phyloP scores from a whole-genome alignment of 2,113 vertebrate species.

The Corvus cornix region DNA sequence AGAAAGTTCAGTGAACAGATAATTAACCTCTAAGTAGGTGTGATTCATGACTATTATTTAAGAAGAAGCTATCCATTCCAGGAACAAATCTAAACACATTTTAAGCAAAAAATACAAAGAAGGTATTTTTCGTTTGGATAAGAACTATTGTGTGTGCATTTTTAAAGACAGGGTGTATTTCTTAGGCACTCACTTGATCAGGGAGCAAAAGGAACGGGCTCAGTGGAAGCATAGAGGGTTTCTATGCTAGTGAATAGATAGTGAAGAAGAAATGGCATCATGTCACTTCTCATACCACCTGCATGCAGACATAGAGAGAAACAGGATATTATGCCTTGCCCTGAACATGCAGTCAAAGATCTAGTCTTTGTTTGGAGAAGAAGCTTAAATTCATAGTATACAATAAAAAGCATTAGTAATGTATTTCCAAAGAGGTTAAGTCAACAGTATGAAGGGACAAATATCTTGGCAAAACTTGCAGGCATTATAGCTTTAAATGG shows the following conservation, averaged over 20 bases:
- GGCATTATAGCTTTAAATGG: not conserved
- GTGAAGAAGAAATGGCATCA: not conserved
- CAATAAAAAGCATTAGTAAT: not conserved
- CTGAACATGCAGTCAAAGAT: not conserved
- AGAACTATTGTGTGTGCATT: not conserved
- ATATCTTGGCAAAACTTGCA: not conserved
- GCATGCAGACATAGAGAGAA: not conserved
- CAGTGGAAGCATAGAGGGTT: not conserved
- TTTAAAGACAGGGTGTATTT: not conserved
- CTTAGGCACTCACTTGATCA: not conserved
- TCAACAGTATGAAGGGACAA: not conserved
- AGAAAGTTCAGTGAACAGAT: not conserved
- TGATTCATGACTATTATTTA: not conserved
- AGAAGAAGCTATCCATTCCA: not conserved
- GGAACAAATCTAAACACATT: not conserved
- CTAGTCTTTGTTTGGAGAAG: not conserved
- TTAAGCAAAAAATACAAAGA: not conserved
- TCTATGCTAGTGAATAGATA: not conserved
- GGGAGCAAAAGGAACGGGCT: not conserved
- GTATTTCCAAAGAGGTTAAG: not conserved
- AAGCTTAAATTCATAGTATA: not conserved
- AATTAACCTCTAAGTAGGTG: not conserved
- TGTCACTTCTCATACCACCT: not conserved
- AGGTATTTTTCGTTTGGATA: not conserved
- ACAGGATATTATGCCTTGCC: not conserved